These are phyloP conservation scores for Hystrix cristata DNA, from an alignment of 2,113 vertebrate genomes.

Conservation along the genomic window DNA sequence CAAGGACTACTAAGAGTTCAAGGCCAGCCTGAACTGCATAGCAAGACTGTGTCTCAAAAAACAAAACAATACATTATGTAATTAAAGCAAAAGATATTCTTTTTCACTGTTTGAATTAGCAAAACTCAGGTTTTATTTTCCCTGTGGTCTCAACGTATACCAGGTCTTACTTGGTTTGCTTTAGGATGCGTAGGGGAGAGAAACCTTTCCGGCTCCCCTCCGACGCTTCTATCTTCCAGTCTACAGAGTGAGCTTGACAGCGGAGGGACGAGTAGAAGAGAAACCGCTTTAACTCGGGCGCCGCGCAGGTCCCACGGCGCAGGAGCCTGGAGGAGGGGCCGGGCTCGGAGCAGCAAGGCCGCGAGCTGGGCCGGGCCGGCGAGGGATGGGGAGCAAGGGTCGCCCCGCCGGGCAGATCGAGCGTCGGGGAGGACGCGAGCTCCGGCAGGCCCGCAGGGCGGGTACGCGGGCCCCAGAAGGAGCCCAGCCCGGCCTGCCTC, in stretches of 20 bases:
- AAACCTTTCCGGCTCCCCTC: background rate
- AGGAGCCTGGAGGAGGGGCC: background rate
- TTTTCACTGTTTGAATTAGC: background rate
- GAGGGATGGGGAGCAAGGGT: background rate
- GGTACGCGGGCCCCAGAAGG: too few species aligned
- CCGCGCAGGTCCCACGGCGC: background rate
- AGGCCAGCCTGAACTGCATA: background rate
- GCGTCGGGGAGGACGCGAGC: background rate
- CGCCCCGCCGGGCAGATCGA: background rate
- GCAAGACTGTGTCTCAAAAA: background rate
- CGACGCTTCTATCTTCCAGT: background rate
- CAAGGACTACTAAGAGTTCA: background rate
- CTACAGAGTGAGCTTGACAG: background rate
- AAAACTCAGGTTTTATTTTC: constrained; percentile 10
- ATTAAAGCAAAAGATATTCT: background rate
- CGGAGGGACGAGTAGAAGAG: background rate
- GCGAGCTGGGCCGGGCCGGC: too few species aligned
- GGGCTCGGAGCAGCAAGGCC: background rate
- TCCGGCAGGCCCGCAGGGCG: background rate
- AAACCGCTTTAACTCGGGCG: background rate
- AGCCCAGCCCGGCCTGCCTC: background rate
- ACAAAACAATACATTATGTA: too few species aligned
- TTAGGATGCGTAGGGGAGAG: background rate
- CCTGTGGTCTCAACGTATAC: background rate
- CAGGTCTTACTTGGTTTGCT: background rate